A percentile compares a stretch with the other conserved stretches of the same genome.
Evolutionary conservation across 1,140 invertebrate genomes (phyloP).

Genomic region (Conopomorpha cramerella): DNA sequence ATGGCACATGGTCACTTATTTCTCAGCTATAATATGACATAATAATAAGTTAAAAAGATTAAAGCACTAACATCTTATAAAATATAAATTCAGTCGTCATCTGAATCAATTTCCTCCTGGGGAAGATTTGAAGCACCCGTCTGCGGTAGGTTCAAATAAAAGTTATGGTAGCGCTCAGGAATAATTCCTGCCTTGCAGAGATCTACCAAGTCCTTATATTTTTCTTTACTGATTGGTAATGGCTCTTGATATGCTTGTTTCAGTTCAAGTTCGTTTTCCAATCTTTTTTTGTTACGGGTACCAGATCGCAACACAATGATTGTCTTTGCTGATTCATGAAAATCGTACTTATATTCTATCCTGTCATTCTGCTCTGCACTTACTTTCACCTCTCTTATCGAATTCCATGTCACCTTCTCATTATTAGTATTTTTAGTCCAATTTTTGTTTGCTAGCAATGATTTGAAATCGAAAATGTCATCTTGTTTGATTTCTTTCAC

Average conservation of each 20-base stretch:
- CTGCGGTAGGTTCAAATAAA: too few species aligned
- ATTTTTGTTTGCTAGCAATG: constrained; percentile 7
- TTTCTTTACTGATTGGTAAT: neutral
- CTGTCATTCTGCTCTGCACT: neutral
- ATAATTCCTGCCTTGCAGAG: too few species aligned
- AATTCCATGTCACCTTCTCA: constrained; percentile 6
- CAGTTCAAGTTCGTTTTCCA: neutral
- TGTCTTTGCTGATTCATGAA: neutral
- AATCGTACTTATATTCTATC: neutral
- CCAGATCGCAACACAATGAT: neutral
- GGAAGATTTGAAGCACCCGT: too few species aligned
- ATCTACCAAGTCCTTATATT: too few species aligned
- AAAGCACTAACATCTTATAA: too few species aligned
- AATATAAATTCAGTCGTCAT: too few species aligned
- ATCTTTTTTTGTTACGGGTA: neutral
- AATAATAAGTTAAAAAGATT: too few species aligned
- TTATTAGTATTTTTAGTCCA: constrained; percentile 9
- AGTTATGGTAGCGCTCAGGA: too few species aligned
- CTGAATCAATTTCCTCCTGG: too few species aligned
- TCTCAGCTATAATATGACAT: too few species aligned
- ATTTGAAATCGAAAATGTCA: constrained; percentile 18
- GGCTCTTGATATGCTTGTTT: neutral
- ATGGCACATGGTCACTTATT: too few species aligned
- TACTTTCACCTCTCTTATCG: constrained; percentile 8
- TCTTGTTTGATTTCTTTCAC: constrained; percentile 13